Base-by-base conservation (phyloP, 2,888 invertebrate species). In the Lordiphosa andalusiaca region DNA sequence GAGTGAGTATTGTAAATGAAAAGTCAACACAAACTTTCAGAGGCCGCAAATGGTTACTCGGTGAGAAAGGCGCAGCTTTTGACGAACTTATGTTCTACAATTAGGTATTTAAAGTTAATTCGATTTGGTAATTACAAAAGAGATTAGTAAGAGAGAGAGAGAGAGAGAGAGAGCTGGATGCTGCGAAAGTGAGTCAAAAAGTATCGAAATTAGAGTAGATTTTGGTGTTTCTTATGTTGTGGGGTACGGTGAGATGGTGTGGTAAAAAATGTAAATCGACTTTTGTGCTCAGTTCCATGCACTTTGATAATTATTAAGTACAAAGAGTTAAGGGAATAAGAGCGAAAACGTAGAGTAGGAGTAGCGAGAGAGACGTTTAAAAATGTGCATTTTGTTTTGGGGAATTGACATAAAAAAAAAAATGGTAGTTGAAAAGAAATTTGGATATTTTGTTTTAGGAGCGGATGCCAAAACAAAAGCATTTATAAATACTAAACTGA, bases 211-310 rank as follows among this genome's bases (percentile, higher is more conserved):
- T 57, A 59, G 46, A 68, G 72, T 54, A 56, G 44, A 39, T 46
- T 59, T 49, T 40, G 51, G 40, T 35, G 49, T 47, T 58, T 50
- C 38, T 41, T 25, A 57, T 23, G 35, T 37, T 23, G 46, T 33
- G 41, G 35, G 41, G 35, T 37, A 39, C 6, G 9, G 66, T 47
- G 50, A 50, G 58, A 62, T 67, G 68, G 61, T 69, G 73, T 67
- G 52, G 58, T 62, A 58, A 44, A 51, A 40, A 58, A 52, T 65
- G 49, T 40, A 41, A 62, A 55, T 64, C 49, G 71, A 68, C 39
- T 70, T 49, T 62, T 81, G 77, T 77, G 77, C 77, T 71, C 46
- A 57, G 50, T 73, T 81, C 30, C 84, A 77, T 77, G 77, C 77
- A 77, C 81, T 71, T 76, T 30, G 30, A 3, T 30, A 30, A 53